These are phyloP conservation scores for Meloidogyne exigua DNA, from an alignment of 1,140 invertebrate species.

Conservation along the genomic window DNA sequence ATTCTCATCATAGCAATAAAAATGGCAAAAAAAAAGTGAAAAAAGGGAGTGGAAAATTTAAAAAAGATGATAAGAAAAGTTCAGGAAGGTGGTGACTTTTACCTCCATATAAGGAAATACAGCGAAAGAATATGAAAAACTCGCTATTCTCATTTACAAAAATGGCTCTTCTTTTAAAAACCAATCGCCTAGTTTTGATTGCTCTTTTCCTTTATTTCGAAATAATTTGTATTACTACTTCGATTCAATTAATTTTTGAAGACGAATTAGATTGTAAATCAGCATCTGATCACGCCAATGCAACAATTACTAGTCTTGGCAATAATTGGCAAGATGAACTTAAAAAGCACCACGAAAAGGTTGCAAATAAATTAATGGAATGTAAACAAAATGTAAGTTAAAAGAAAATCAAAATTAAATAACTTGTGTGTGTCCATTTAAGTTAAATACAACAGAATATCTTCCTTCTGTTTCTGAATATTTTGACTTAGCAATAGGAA, in stretches of 20 bases:
- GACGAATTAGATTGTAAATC: not conserved
- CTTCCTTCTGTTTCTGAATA: not conserved
- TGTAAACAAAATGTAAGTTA: not conserved
- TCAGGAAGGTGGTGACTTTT: not conserved
- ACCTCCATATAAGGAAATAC: not conserved
- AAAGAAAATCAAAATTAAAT: not conserved
- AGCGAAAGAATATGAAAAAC: not conserved
- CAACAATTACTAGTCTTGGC: not conserved
- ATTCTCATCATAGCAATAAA: not conserved
- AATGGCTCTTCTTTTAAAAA: not conserved
- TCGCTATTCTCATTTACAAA: not conserved
- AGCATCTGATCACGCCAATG: not conserved
- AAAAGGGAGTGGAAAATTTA: not conserved
- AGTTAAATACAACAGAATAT: conserved; percentile 7
- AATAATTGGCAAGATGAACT: not conserved
- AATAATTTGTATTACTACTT: not conserved
- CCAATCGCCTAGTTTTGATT: not conserved
- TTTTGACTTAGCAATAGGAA: not conserved
- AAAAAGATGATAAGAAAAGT: not conserved
- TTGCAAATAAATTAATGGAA: not conserved
- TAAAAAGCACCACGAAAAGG: not conserved
- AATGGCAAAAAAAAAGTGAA: not conserved
- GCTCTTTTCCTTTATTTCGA: not conserved
- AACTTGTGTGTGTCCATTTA: not conserved
- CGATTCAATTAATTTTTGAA: not conserved